Percentiles rank a stretch among this genome's conserved stretches.
Evolutionary conservation across 2,797 vertebrate species (phyloP).

Genomic region (Carduelis carduelis): DNA sequence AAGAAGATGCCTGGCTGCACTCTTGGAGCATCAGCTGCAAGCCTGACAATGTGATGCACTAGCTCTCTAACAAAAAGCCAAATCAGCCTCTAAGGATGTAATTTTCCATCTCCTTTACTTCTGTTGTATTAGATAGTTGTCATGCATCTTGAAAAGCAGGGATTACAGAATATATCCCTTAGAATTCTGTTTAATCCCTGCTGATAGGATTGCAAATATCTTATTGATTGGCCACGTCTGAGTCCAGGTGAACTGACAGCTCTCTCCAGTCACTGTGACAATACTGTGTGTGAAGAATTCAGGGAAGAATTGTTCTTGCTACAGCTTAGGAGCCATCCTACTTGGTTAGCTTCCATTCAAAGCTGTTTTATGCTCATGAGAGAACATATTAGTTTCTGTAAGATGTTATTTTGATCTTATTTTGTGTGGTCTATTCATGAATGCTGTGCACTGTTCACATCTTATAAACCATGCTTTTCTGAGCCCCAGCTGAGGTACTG

Average conservation of each 20-base stretch:
- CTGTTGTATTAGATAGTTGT: neutral
- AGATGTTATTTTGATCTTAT: neutral
- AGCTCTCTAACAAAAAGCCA: neutral
- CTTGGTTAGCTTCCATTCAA: neutral
- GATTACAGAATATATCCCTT: neutral
- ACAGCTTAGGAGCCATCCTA: neutral
- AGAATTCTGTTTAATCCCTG: neutral
- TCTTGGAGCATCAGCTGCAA: neutral
- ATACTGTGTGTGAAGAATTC: neutral
- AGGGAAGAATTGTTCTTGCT: neutral
- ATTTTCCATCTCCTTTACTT: conserved; percentile 7
- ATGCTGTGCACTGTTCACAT: neutral
- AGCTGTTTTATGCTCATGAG: neutral
- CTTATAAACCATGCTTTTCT: neutral
- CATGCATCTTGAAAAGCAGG: neutral
- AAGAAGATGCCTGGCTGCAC: neutral
- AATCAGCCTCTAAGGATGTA: neutral
- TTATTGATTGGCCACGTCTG: neutral
- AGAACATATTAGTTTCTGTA: neutral
- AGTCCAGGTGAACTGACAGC: neutral
- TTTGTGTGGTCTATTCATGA: neutral
- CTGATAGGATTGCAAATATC: conserved; percentile 1
- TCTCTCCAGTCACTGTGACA: neutral
- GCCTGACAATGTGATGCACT: neutral
- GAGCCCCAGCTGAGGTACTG: neutral